Percentiles rank a stretch among this genome's conserved stretches.
These are phyloP conservation scores for Drosophila lini DNA, from an alignment of 1,140 invertebrate genomes.

Conservation along the genomic window DNA sequence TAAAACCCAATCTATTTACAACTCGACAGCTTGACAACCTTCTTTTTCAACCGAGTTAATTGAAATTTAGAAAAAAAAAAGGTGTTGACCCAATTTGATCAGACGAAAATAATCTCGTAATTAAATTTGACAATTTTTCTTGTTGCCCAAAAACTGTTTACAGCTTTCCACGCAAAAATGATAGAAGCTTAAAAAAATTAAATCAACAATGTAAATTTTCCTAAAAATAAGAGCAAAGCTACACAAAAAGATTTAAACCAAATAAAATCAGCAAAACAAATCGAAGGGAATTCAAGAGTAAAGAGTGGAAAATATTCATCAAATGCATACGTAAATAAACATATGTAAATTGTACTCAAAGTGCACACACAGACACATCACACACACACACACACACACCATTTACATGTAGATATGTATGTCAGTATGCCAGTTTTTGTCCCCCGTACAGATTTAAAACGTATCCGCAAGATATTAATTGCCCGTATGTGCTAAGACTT, in stretches of 20 bases:
- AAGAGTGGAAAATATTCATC: conserved; percentile 24
- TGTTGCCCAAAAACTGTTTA: conserved; percentile 19
- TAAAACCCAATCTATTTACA: conserved; percentile 4
- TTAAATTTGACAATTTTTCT: conserved; percentile 17
- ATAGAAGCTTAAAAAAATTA: conserved; percentile 19
- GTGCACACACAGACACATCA: conserved; percentile 29
- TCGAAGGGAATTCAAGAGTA: conserved; percentile 5
- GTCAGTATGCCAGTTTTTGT: conserved; percentile 30
- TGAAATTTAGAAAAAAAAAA: conserved; percentile 1
- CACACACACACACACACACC: conserved; percentile 27
- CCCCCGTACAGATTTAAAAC: conserved; percentile 57
- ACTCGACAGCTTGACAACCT: neutral
- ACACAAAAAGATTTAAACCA: conserved; percentile 6
- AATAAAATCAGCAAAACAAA: conserved; percentile 23
- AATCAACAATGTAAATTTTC: conserved; percentile 17
- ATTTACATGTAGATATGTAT: conserved; percentile 34
- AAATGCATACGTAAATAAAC: conserved; percentile 55
- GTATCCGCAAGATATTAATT: conserved; percentile 71
- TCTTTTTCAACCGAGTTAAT: conserved; percentile 1
- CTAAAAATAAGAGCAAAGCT: conserved; percentile 10
- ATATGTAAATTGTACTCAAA: conserved; percentile 51
- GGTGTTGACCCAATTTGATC: conserved; percentile 8
- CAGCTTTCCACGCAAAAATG: conserved; percentile 7
- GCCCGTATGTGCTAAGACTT: conserved; percentile 68
- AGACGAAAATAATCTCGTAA: conserved; percentile 1